These are phyloP conservation scores for Carollia perspicillata DNA, from an alignment of 2,113 vertebrate genomes.

Conservation along the genomic window DNA sequence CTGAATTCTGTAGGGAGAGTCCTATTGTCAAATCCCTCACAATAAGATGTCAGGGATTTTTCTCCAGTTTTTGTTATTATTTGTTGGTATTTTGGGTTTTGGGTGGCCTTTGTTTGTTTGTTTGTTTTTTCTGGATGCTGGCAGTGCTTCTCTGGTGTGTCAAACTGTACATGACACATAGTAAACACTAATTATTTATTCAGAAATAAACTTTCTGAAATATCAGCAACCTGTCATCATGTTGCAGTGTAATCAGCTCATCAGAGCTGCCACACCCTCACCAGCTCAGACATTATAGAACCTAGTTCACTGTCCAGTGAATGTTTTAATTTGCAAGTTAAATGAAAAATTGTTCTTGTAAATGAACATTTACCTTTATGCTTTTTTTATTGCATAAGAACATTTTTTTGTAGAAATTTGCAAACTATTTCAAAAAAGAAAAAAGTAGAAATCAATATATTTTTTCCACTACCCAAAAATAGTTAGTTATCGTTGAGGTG, in stretches of 20 bases:
- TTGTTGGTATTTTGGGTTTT: neutral
- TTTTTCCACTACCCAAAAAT: neutral
- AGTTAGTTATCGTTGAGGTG: neutral
- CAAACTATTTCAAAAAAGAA: slow-evolving; percentile 29
- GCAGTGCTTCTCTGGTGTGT: neutral
- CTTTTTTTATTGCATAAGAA: neutral
- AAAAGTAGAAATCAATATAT: neutral
- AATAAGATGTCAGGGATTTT: neutral
- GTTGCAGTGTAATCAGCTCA: neutral
- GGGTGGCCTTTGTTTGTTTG: neutral
- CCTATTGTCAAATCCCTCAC: neutral
- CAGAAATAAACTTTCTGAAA: neutral
- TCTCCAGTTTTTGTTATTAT: neutral
- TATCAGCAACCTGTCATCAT: neutral
- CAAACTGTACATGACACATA: neutral
- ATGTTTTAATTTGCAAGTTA: slow-evolving; percentile 14
- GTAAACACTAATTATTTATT: neutral
- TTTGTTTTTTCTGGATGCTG: neutral
- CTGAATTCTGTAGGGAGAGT: neutral
- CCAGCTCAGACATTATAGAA: neutral
- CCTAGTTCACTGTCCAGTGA: neutral
- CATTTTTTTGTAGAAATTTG: slow-evolving; percentile 13
- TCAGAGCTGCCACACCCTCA: neutral
- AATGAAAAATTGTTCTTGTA: neutral
- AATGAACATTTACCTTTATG: neutral